phyloP scores from a whole-genome alignment of 2,113 vertebrate species.

The Cyprinodon variegatus region DNA sequence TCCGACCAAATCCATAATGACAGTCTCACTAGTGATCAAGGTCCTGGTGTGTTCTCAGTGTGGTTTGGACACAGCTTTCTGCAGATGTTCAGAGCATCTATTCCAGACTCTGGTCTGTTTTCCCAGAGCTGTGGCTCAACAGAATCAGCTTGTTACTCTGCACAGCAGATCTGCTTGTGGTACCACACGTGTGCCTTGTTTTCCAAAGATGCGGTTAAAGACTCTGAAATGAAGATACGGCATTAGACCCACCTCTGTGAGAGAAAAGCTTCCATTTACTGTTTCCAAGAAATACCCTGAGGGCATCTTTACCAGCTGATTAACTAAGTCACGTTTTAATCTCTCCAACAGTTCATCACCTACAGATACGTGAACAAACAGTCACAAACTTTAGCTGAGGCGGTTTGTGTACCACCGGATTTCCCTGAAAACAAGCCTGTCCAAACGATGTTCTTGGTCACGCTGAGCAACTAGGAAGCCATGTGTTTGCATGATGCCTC shows the following conservation, averaged over 20 bases:
- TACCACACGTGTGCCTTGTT: constrained; percentile 8
- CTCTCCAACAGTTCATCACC: constrained; percentile 7
- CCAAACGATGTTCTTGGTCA: constrained; percentile 16
- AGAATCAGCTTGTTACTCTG: neutral
- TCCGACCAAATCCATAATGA: constrained; percentile 77
- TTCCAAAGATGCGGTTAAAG: constrained; percentile 4
- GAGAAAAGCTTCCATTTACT: neutral
- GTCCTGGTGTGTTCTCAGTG: constrained; percentile 43
- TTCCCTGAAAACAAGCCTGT: constrained; percentile 6
- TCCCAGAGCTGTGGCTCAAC: constrained; percentile 37
- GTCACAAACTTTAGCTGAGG: constrained; percentile 2
- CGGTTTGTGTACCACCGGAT: neutral
- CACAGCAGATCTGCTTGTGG: neutral
- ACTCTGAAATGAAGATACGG: neutral
- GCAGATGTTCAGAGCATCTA: constrained; percentile 74
- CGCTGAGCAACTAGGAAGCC: constrained; percentile 31
- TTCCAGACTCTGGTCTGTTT: constrained; percentile 58
- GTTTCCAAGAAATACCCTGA: constrained; percentile 4
- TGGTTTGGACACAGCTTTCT: constrained; percentile 59
- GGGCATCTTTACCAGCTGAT: neutral
- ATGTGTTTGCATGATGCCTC: neutral
- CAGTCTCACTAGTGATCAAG: constrained; percentile 64
- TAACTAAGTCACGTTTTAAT: neutral
- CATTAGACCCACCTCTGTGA: neutral
- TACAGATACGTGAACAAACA: constrained; percentile 7